Evolutionary conservation across 1,140 invertebrate species (phyloP).

Genomic region (Sesamia nonagrioides): DNA sequence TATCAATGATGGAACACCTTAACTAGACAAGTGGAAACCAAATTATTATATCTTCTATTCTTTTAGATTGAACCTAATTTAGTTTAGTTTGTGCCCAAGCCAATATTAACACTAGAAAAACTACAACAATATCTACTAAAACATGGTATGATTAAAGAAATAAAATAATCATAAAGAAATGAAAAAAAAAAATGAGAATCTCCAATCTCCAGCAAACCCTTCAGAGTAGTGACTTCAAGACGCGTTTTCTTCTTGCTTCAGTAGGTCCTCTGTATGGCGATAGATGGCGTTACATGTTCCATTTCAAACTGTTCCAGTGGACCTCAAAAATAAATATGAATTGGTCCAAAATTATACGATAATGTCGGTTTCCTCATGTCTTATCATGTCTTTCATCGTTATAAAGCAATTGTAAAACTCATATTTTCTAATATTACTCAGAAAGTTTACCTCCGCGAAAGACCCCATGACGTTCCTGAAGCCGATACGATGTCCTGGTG

Average conservation of each 20-base stretch:
- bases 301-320: neutral
- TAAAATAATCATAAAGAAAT: neutral
- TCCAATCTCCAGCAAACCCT: too few relatives aligned
- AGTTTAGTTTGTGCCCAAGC: too few relatives aligned
- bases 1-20: too few relatives aligned
- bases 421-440: constrained; percentile 62
- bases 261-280: neutral
- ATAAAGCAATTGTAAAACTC: neutral
- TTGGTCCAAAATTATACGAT: too few relatives aligned
- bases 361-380: too few relatives aligned
- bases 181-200: neutral
- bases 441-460: constrained; percentile 91
- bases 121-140: too few relatives aligned
- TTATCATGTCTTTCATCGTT: neutral
- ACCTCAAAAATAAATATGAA: neutral
- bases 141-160: too few relatives aligned
- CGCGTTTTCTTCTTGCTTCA: neutral
- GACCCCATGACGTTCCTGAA: constrained; percentile 90
- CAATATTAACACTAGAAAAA: too few relatives aligned
- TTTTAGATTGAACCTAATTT: too few relatives aligned
- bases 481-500: constrained; percentile 91
- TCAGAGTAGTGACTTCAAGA: neutral
- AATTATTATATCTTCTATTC: too few relatives aligned
- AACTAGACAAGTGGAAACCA: too few relatives aligned
- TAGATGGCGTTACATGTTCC: constrained; percentile 25